These are phyloP conservation scores for Acleris literana DNA, from an alignment of 2,888 invertebrate species.

Conservation along the genomic window DNA sequence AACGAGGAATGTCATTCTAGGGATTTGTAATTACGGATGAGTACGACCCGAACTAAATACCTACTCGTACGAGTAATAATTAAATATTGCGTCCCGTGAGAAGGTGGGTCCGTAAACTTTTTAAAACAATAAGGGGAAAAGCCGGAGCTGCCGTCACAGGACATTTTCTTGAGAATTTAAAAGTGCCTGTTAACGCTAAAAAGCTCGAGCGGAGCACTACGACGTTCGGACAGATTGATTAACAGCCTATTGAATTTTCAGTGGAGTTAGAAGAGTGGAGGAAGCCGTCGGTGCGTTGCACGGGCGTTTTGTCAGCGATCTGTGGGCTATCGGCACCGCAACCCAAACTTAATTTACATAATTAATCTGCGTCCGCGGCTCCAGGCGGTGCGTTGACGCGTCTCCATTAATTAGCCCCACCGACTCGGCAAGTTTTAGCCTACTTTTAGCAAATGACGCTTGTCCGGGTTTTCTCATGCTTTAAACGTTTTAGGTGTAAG, in stretches of 20 bases:
- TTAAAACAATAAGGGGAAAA: background rate
- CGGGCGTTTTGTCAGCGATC: slow-evolving; percentile 57
- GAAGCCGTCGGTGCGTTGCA: slow-evolving; percentile 44
- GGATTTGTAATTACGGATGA: background rate
- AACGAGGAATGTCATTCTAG: background rate
- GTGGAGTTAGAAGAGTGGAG: slow-evolving; percentile 50
- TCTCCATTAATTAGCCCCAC: slow-evolving; percentile 57
- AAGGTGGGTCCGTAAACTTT: too few relatives aligned
- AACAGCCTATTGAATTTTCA: slow-evolving; percentile 50
- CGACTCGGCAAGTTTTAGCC: slow-evolving; percentile 46
- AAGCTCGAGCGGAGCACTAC: slow-evolving; percentile 30
- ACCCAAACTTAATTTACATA: slow-evolving; percentile 67
- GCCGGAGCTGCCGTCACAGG: background rate
- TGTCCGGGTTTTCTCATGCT: slow-evolving; percentile 25
- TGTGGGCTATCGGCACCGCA: slow-evolving; percentile 61
- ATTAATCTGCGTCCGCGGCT: slow-evolving; percentile 63
- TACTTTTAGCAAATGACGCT: slow-evolving; percentile 40
- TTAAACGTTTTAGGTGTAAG: slow-evolving; percentile 21
- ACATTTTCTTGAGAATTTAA: slow-evolving; percentile 23
- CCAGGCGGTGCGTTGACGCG: slow-evolving; percentile 52
- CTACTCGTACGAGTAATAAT: background rate
- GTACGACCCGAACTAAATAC: background rate
- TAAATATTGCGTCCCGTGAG: too few relatives aligned
- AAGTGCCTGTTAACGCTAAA: slow-evolving; percentile 33
- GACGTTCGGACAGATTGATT: slow-evolving; percentile 46